These are phyloP conservation scores for Rhyacophila evoluta DNA, from an alignment of 2,888 invertebrate species.

Conservation along the genomic window DNA sequence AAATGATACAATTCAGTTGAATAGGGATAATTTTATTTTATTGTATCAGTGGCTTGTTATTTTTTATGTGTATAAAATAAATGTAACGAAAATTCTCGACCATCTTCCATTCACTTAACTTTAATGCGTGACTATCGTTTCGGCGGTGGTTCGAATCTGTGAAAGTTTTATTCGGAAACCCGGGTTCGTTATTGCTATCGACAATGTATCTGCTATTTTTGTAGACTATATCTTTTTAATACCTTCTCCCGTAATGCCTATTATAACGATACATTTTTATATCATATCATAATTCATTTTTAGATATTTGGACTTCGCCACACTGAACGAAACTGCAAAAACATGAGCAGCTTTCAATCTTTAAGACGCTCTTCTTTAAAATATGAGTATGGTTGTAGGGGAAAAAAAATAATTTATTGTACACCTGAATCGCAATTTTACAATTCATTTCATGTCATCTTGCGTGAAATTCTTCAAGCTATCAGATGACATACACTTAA, in stretches of 20 bases:
- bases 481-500: too few relatives aligned
- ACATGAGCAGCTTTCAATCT: too few relatives aligned
- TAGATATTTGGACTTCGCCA: too few relatives aligned
- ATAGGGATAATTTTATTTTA: slow-evolving; percentile 44
- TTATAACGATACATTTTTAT: too few relatives aligned
- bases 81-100: slow-evolving; percentile 38
- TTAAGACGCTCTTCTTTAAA: too few relatives aligned
- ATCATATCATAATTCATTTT: too few relatives aligned
- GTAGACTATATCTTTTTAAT: slow-evolving; percentile 13
- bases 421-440: too few relatives aligned
- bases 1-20: slow-evolving; percentile 25
- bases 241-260: background rate
- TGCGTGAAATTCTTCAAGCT: too few relatives aligned
- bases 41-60: slow-evolving; percentile 48
- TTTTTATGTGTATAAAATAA: slow-evolving; percentile 48
- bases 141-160: slow-evolving; percentile 37
- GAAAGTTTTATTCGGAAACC: slow-evolving; percentile 41
- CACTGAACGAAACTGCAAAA: too few relatives aligned
- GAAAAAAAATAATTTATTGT: too few relatives aligned
- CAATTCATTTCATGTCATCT: too few relatives aligned
- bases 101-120: slow-evolving; percentile 25
- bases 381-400: too few relatives aligned
- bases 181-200: slow-evolving; percentile 50
- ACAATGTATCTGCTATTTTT: slow-evolving; percentile 31
- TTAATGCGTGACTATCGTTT: slow-evolving; percentile 32